These are phyloP conservation scores for Leptinotarsa defecta DNA, from an alignment of 1,140 invertebrate genomes.

Conservation along the genomic window DNA sequence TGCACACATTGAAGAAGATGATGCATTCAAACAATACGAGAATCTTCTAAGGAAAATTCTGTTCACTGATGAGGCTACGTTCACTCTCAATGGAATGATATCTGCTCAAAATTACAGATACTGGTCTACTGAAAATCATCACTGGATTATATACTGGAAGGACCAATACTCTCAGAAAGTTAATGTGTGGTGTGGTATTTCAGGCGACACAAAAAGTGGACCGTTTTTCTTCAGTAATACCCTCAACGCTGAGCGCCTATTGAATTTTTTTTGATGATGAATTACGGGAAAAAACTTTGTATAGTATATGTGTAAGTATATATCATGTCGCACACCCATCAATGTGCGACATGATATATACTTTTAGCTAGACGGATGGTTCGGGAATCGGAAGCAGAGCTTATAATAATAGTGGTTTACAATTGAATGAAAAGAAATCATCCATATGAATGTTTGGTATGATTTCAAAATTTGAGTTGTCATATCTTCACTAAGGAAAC, in stretches of 20 bases:
- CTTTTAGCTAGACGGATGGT: neutral
- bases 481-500: too few species aligned
- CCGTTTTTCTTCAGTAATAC: slow-evolving; percentile 29
- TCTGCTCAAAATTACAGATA: slow-evolving; percentile 24
- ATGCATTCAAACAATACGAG: slow-evolving; percentile 18
- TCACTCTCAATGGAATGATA: too few species aligned
- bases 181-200: slow-evolving; percentile 31
- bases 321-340: too few species aligned
- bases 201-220: slow-evolving; percentile 31
- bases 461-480: too few species aligned
- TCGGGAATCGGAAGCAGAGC: neutral
- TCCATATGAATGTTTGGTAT: neutral
- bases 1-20: slow-evolving; percentile 24
- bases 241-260: slow-evolving; percentile 14
- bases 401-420: neutral
- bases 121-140: slow-evolving; percentile 16
- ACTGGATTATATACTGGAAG: neutral
- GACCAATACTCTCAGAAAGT: slow-evolving; percentile 35
- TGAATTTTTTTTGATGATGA: slow-evolving; percentile 27
- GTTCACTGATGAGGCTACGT: too few species aligned
- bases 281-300: slow-evolving; percentile 19
- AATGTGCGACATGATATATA: neutral
- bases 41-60: too few species aligned
- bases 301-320: too few species aligned
- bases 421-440: neutral